Evolutionary conservation across 2,888 invertebrate genomes (phyloP), one percentile per base, ranked within the genome.

Genomic region (Pinctada fucata): DNA sequence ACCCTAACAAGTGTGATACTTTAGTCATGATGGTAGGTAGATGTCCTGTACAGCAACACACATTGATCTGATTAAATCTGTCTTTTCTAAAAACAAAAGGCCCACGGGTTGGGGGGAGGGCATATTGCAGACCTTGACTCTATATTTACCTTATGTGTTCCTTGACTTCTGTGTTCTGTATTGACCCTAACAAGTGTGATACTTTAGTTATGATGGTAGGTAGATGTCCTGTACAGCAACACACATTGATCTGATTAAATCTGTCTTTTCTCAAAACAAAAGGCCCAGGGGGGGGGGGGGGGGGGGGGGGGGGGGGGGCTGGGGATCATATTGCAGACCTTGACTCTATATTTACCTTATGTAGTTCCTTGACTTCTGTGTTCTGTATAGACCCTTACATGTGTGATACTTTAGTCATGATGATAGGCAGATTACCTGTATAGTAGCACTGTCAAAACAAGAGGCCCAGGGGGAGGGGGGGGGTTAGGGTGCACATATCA

Each of bases 341-440:
- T n/a, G n/a, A n/a, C n/a, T n/a, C n/a, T n/a, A n/a, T 70, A 2
- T 49, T 51, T 75, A 75, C 75, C 63, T 75, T 75, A 45, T 75
- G 75, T 69, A 75, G 10, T 2, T 75, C 69, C 2, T 58, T 63
- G 10, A 75, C 47, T 58, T 69, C 69, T 45, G 69, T 69, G 31
- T 58, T 75, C n/a, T 47, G 52, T 31, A 75, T 58, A 48, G 66
- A 48, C n/a, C 63, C 69, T 47, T 8, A 3, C 58, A 58, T 47
- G 13, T 8, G n/a, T 13, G 52, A 48, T 69, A 58, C 63, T 49
- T 48, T 16, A 8, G 47, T 48, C 8, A 75, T 13, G 10, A 75
- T 63, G 4, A 48, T 63, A 10, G 75, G 68, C 63, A 75, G 58
- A n/a, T 51, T 52, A 47, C 63, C 75, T 52, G 16, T 58, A n/a